phyloP scores from a whole-genome alignment of 2,888 invertebrate genomes.

The Enchytraeus crypticus region DNA sequence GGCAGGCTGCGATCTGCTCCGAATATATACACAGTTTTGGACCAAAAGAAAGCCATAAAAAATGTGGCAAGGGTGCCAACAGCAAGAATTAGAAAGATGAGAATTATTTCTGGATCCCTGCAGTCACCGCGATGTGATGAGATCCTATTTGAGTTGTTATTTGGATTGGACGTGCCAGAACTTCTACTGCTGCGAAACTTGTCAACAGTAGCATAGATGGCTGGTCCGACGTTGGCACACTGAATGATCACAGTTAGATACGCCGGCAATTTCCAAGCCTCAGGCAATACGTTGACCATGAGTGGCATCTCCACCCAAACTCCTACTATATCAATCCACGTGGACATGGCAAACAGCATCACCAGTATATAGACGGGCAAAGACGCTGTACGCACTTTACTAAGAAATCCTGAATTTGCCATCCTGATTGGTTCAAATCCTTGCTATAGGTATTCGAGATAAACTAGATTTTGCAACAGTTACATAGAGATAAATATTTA shows the following conservation, averaged over 20 bases:
- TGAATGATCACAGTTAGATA: slow-evolving; percentile 14
- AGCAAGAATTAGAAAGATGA: background rate
- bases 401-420: background rate
- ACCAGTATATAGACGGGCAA: slow-evolving; percentile 5
- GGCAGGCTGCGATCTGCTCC: slow-evolving; percentile 44
- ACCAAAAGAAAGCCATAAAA: slow-evolving; percentile 52
- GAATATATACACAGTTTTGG: slow-evolving; percentile 53
- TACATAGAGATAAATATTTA: too few relatives aligned
- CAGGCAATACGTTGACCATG: slow-evolving; percentile 12
- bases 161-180: background rate
- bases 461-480: too few relatives aligned
- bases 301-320: slow-evolving; percentile 16
- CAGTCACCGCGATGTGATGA: background rate
- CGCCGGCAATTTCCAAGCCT: slow-evolving; percentile 12
- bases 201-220: slow-evolving; percentile 6
- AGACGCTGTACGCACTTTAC: background rate
- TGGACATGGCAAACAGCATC: slow-evolving; percentile 13
- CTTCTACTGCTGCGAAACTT: background rate
- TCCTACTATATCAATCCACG: slow-evolving; percentile 14
- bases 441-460: too few relatives aligned
- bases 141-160: background rate
- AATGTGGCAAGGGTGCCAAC: slow-evolving; percentile 23
- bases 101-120: background rate
- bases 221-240: slow-evolving; percentile 14
- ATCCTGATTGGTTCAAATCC: too few relatives aligned